Evolutionary conservation across 2,797 vertebrate genomes (phyloP).

Genomic region (Sebastiscus albofasciatus): DNA sequence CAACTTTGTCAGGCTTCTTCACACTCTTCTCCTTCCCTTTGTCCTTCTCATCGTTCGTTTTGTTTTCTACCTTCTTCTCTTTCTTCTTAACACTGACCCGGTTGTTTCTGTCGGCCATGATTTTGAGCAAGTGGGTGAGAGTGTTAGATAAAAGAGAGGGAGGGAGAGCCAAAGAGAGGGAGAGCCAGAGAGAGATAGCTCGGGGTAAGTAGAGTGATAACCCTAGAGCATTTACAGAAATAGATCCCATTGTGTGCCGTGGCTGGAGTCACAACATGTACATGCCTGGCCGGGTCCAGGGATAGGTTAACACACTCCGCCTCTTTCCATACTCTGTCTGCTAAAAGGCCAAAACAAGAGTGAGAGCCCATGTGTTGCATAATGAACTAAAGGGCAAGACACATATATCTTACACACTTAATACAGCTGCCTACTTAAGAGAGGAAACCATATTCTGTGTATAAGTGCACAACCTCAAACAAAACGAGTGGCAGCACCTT

Average conservation of each 20-base stretch:
- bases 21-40: conserved; percentile 36
- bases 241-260: conserved; percentile 78
- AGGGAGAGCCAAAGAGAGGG: conserved; percentile 24
- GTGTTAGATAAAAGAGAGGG: conserved; percentile 44
- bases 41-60: conserved; percentile 68
- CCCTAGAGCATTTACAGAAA: conserved; percentile 69
- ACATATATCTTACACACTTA: neutral
- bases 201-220: conserved; percentile 67
- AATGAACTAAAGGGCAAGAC: neutral
- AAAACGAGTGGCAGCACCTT: conserved; percentile 5
- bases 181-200: conserved; percentile 11
- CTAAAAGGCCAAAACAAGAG: conserved; percentile 66
- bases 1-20: conserved; percentile 40
- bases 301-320: conserved; percentile 56
- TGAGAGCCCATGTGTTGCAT: neutral
- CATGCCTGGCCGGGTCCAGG: conserved; percentile 44
- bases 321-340: conserved; percentile 61
- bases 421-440: conserved; percentile 6
- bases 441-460: neutral
- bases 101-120: conserved; percentile 84
- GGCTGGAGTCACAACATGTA: conserved; percentile 58
- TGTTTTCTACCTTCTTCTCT: conserved; percentile 76
- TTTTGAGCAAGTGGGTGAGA: conserved; percentile 49
- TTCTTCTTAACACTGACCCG: conserved; percentile 72
- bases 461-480: conserved; percentile 2